Conservation (phyloP, 2,797 vertebrate species). For the Rhincodon typus region DNA sequence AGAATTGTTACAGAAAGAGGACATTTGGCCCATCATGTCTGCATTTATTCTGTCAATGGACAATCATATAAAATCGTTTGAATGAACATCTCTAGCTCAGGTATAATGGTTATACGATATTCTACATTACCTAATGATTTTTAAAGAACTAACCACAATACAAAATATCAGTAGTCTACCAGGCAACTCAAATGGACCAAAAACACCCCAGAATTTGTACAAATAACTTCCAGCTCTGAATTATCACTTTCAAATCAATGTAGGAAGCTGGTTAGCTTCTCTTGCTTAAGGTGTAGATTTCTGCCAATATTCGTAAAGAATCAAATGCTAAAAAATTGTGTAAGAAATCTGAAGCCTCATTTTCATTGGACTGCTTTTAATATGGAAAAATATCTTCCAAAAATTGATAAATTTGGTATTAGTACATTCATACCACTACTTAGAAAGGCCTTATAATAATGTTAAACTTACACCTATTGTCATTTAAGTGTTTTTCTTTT, state of each 20-base stretch:
- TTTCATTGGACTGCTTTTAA: not conserved
- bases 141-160: not conserved
- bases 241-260: not conserved
- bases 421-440: not conserved
- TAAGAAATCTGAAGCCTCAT: not conserved
- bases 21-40: too few species aligned
- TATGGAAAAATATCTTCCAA: not conserved
- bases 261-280: not conserved
- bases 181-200: not conserved
- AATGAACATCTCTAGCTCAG: not conserved
- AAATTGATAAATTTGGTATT: not conserved
- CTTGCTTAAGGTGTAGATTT: not conserved
- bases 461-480: not conserved
- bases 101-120: not conserved
- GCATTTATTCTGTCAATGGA: too few species aligned
- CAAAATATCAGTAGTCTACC: not conserved
- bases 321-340: not conserved
- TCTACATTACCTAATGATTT: not conserved
- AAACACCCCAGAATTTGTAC: not conserved
- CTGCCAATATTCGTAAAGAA: not conserved
- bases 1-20: not conserved
- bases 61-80: not conserved
- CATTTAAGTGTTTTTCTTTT: not conserved
- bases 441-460: not conserved
- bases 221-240: not conserved